phyloP scores from a whole-genome alignment of 30 jellyfish, hydroid and myxozoan species.

The Aurelia aurita complex sp. Pacific region DNA sequence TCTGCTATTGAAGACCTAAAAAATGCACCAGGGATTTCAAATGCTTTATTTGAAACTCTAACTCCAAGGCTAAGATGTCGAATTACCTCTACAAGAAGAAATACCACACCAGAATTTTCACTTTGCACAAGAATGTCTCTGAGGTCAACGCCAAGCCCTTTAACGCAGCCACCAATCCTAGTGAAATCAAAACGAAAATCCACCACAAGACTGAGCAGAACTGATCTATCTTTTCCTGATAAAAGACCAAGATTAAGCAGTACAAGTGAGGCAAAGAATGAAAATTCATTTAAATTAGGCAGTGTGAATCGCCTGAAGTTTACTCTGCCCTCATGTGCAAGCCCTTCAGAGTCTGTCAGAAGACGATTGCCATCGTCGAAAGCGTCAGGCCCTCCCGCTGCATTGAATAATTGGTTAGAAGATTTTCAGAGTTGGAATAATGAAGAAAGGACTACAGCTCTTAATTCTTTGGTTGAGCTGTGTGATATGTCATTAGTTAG shows the following conservation, averaged over 20 bases:
- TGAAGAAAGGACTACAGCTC: conserved; percentile 84
- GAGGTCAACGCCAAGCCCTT: conserved; percentile 60
- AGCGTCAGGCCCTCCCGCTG: conserved; percentile 72
- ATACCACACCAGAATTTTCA: neutral
- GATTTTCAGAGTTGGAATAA: conserved; percentile 82
- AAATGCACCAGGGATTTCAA: conserved; percentile 76
- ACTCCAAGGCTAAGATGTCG: conserved; percentile 43
- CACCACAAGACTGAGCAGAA: conserved; percentile 12
- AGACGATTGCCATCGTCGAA: conserved; percentile 70
- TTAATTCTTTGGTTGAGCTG: conserved; percentile 81
- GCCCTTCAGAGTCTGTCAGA: conserved; percentile 80
- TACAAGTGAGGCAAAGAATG: neutral
- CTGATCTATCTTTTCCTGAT: conserved; percentile 45
- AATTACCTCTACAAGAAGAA: conserved; percentile 7
- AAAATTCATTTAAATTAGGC: neutral
- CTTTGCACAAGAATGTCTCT: conserved; percentile 43
- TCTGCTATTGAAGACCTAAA: conserved; percentile 58
- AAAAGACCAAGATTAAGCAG: conserved; percentile 17
- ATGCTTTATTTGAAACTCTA: conserved; percentile 39
- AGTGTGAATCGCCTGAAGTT: conserved; percentile 17
- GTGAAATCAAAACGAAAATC: conserved; percentile 42
- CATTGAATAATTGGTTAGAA: conserved; percentile 75
- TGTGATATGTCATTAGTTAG: conserved; percentile 98
- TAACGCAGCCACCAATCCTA: conserved; percentile 14
- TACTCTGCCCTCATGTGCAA: conserved; percentile 76